A percentile compares a stretch with the other conserved stretches of the same genome.
phyloP scores from a whole-genome alignment of 2,888 invertebrate species.

The Trichopoda pennipes region DNA sequence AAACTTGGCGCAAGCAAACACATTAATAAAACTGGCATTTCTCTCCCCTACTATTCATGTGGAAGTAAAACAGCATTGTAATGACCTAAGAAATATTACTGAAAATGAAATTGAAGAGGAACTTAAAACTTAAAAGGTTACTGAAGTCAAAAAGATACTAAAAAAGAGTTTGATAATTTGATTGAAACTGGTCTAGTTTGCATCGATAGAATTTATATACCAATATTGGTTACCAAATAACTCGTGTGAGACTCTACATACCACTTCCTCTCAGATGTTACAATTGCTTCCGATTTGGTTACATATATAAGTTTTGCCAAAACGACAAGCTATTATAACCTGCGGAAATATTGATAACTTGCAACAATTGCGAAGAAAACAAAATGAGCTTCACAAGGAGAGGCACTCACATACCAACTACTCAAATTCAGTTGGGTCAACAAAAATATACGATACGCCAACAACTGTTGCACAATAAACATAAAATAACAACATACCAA shows the following conservation, averaged over 20 bases:
- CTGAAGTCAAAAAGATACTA: slow-evolving; percentile 8
- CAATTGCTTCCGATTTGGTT: not conserved
- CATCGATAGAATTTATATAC: not conserved
- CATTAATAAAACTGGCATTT: slow-evolving; percentile 12
- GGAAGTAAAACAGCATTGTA: slow-evolving; percentile 38
- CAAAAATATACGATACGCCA: too few relatives aligned
- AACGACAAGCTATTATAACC: not conserved
- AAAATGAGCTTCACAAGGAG: too few relatives aligned
- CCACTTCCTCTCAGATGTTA: not conserved
- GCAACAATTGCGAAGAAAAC: too few relatives aligned
- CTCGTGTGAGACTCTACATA: slow-evolving; percentile 40
- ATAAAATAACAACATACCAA: too few relatives aligned
- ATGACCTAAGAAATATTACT: slow-evolving; percentile 37
- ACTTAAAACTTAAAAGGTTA: slow-evolving; percentile 29
- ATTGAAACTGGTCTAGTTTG: too few relatives aligned
- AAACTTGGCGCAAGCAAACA: slow-evolving; percentile 41
- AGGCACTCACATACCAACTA: too few relatives aligned
- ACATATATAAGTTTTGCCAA: not conserved
- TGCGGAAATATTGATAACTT: too few relatives aligned
- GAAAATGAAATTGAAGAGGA: slow-evolving; percentile 40
- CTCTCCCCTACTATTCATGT: slow-evolving; percentile 27
- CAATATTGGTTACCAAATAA: slow-evolving; percentile 36
- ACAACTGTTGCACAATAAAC: too few relatives aligned
- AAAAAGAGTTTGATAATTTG: not conserved
- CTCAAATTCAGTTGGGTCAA: too few relatives aligned